Evolutionary conservation across 2,797 vertebrate genomes (phyloP).

Genomic region (Oreochromis mossambicus): DNA sequence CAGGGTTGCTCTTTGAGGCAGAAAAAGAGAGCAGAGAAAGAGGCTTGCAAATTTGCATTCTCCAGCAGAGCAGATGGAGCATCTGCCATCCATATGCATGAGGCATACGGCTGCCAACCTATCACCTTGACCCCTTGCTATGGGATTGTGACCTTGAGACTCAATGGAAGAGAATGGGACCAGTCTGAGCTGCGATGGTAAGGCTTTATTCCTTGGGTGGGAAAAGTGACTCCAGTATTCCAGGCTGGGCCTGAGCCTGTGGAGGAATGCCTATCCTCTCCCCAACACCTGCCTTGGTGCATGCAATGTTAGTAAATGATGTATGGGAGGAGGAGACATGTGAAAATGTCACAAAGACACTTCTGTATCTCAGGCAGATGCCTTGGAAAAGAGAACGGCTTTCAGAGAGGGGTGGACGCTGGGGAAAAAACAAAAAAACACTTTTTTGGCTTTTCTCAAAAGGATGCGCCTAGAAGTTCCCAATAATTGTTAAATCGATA

Average conservation of each 20-base stretch:
- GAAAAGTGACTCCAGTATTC: slow-evolving; percentile 29
- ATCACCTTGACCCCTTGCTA: slow-evolving; percentile 73
- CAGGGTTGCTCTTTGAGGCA: slow-evolving; percentile 47
- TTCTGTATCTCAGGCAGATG: slow-evolving; percentile 34
- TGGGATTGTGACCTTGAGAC: slow-evolving; percentile 61
- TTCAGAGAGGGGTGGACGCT: background rate
- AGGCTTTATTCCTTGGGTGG: slow-evolving; percentile 54
- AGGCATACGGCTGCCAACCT: slow-evolving; percentile 59
- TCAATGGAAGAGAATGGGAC: slow-evolving; percentile 63
- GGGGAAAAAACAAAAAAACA: background rate
- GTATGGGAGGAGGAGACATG: slow-evolving; percentile 60
- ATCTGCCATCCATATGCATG: slow-evolving; percentile 76
- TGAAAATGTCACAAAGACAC: slow-evolving; percentile 43
- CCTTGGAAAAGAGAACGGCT: background rate
- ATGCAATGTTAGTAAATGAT: slow-evolving; percentile 50
- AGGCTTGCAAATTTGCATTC: slow-evolving; percentile 60
- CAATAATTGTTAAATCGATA: background rate
- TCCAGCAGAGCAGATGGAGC: slow-evolving; percentile 71
- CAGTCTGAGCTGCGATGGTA: slow-evolving; percentile 32
- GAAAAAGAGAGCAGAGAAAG: slow-evolving; percentile 34
- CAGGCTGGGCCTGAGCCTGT: background rate
- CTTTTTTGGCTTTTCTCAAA: background rate
- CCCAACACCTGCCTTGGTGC: slow-evolving; percentile 61
- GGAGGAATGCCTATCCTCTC: slow-evolving; percentile 40
- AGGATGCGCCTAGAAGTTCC: background rate